Conservation (phyloP, 2,888 invertebrate species). For the Cistogaster globosa region DNA sequence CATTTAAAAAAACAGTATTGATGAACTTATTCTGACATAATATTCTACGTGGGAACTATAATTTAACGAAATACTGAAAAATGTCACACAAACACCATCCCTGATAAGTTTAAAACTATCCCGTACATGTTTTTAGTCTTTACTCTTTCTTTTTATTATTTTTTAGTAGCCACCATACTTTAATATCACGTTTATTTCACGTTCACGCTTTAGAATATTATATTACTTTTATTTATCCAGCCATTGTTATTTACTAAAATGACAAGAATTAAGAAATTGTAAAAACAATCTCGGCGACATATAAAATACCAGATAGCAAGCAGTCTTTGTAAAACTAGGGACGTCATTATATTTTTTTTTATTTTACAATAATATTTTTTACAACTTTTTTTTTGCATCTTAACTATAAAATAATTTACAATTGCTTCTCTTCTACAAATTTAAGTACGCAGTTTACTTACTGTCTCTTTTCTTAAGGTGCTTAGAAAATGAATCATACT, state of each 20-base stretch:
- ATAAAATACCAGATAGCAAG: slow-evolving; percentile 6
- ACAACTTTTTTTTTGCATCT: background rate
- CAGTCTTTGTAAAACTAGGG: slow-evolving; percentile 2
- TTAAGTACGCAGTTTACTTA: slow-evolving; percentile 30
- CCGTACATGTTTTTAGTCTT: background rate
- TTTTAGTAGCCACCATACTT: slow-evolving; percentile 34
- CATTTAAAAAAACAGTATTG: too few species aligned
- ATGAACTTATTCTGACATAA: too few species aligned
- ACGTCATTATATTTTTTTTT: slow-evolving; percentile 50
- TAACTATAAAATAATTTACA: background rate
- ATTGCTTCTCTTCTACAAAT: slow-evolving; percentile 27
- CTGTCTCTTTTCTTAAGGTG: slow-evolving; percentile 6
- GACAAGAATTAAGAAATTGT: slow-evolving; percentile 1
- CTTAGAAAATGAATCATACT: slow-evolving; percentile 58
- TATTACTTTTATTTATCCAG: slow-evolving; percentile 34
- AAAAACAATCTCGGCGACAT: slow-evolving; percentile 6
- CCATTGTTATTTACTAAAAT: slow-evolving; percentile 33
- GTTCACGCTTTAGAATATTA: slow-evolving; percentile 22
- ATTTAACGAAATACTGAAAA: too few species aligned
- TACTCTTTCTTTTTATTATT: background rate
- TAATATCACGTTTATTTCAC: slow-evolving; percentile 22
- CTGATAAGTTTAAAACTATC: background rate
- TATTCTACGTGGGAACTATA: too few species aligned
- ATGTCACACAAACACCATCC: background rate
- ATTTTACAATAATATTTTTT: background rate